These are phyloP conservation scores for Augochlora pura DNA, from an alignment of 1,140 invertebrate species.

Conservation along the genomic window DNA sequence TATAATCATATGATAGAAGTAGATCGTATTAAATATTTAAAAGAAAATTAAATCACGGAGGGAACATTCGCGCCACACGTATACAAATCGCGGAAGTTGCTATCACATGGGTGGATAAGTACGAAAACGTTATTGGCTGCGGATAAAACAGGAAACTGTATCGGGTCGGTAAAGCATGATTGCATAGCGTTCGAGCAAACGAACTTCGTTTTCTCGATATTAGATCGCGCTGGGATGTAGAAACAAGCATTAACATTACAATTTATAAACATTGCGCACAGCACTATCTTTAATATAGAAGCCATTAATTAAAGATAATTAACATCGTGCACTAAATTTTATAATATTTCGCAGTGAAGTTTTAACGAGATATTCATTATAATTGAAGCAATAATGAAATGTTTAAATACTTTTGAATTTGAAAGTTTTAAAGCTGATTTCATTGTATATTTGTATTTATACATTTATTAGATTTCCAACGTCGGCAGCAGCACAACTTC, in stretches of 20 bases:
- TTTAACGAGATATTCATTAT: not conserved
- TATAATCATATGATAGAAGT: not conserved
- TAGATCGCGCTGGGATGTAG: conserved; percentile 16
- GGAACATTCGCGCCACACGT: conserved; percentile 39
- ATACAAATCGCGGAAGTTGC: conserved; percentile 2
- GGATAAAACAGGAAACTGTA: conserved; percentile 26
- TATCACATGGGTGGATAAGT: not conserved
- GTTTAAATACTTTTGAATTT: not conserved
- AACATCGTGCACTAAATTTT: not conserved
- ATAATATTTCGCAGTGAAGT: not conserved
- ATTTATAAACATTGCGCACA: not conserved
- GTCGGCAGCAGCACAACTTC: not conserved
- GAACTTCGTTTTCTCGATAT: not conserved
- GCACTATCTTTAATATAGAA: not conserved
- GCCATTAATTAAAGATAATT: not conserved
- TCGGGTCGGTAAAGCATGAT: conserved; percentile 47
- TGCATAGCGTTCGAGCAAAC: not conserved
- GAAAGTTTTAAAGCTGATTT: too few species aligned
- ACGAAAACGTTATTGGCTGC: conserved; percentile 16
- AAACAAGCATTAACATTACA: not conserved
- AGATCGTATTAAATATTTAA: too few species aligned
- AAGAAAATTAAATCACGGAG: too few species aligned
- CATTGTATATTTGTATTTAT: too few species aligned
- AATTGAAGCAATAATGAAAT: not conserved
- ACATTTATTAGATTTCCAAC: not conserved